phyloP scores from a whole-genome alignment of 2,888 invertebrate genomes.

The Nipponacmea schrenckii region DNA sequence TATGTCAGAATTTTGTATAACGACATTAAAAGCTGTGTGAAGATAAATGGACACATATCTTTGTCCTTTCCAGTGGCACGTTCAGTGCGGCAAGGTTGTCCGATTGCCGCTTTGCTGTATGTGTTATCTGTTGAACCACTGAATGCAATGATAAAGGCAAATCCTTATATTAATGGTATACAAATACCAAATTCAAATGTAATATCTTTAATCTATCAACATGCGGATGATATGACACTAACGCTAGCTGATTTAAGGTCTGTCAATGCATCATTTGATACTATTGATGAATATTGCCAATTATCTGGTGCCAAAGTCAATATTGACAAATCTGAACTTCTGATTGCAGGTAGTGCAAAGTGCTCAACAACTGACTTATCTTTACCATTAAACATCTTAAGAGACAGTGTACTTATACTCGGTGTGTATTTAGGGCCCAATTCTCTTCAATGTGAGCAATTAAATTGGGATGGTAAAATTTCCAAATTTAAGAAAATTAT shows the following conservation, averaged over 20 bases:
- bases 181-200: neutral
- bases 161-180: neutral
- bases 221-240: no score
- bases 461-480: neutral
- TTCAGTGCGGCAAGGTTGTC: no score
- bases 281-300: neutral
- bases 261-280: neutral
- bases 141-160: neutral
- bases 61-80: slow-evolving; percentile 13
- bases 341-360: neutral
- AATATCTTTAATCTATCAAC: neutral
- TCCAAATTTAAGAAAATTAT: neutral
- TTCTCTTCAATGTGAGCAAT: neutral
- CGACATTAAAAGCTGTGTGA: slow-evolving; percentile 30
- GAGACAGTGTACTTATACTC: neutral
- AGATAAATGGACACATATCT: slow-evolving; percentile 33
- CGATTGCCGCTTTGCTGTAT: no score
- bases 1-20: slow-evolving; percentile 36
- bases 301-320: neutral
- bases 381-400: neutral
- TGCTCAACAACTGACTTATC: neutral
- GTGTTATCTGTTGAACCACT: no score
- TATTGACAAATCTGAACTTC: no score
- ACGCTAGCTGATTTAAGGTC: neutral
- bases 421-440: neutral